Base-by-base conservation (phyloP, 2,113 vertebrate genomes). In the Neotoma lepida region DNA sequence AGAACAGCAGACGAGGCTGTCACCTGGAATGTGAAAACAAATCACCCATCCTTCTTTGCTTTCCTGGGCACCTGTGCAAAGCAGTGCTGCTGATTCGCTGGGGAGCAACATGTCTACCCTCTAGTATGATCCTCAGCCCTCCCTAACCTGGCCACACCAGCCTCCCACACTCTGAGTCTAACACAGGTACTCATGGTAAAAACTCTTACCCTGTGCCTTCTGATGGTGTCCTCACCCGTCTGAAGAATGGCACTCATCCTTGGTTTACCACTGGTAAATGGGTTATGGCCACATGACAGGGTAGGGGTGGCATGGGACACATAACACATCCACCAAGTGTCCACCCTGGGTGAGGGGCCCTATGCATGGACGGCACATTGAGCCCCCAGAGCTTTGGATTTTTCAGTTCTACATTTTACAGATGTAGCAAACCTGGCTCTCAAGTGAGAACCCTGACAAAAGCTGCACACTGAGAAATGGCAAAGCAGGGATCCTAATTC, bases 401-500 rank as follows among this genome's bases (percentile, higher is more conserved):
- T 9, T 5, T 26, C 18, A 1, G 3, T 9, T 12, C 44, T 24
- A 54, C 6, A 94, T 3, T 18, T 17, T 30, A 64, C 6, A 94
- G 68, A 77, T 41, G 0, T 1, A 51, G 41, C 58, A 86, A 24
- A 73, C n/a, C 28, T 41, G 33, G 70, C 44, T 76, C 82, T 9
- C 0, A 33, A 44, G 56, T 44, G 35, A 26, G 49, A 0, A 7
- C 28, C 56, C 12, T 14, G 64, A 12, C 13, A 4, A 58, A 68
- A 12, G n/a, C 7, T 13, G 3, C n/a, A 51, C 4, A 6, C 35
- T 51, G 24, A 9, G 22, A 58, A 70, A n/a, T 0, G 2, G 39
- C 33, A 33, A 63, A 30, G 6, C 4, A 0, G 2, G 49, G 33
- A 39, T 30, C 4, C 1, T 18, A 12, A 4, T 0, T 0, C 24